phyloP scores from a whole-genome alignment of 2,797 vertebrate genomes.

The Hemibagrus guttatus region DNA sequence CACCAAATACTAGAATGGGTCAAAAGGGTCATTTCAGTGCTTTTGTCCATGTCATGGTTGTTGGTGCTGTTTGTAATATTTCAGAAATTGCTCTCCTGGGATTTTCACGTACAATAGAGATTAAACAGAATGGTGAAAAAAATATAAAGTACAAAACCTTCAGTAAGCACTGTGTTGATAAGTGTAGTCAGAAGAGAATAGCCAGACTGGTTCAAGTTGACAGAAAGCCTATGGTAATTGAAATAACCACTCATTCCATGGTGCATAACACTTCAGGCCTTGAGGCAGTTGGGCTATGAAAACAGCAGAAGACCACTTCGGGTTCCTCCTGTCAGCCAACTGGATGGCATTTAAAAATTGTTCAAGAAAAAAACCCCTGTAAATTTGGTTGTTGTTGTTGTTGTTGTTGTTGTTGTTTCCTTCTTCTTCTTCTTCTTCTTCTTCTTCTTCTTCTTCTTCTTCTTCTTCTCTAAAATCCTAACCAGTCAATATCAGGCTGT shows the following conservation, averaged over 20 bases:
- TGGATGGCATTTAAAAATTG: too few species aligned
- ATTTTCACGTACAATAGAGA: background rate
- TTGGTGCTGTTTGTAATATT: background rate
- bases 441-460: too few species aligned
- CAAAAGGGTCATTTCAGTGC: background rate
- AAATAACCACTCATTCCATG: background rate
- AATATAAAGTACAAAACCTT: background rate
- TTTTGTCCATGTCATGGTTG: background rate
- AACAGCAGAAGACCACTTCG: background rate
- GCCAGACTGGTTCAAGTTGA: background rate
- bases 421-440: too few species aligned
- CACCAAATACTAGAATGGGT: background rate
- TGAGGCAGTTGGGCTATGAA: background rate
- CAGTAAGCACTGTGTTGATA: background rate
- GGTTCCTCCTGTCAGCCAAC: background rate
- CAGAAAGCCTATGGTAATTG: background rate
- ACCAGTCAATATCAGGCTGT: background rate
- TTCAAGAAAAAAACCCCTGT: too few species aligned
- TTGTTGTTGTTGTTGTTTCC: too few species aligned
- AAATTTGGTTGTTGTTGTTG: too few species aligned
- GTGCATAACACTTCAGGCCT: background rate
- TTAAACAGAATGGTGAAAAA: background rate
- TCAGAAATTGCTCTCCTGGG: background rate
- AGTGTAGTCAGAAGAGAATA: background rate
- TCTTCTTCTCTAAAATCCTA: too few species aligned